phyloP scores from a whole-genome alignment of 2,888 invertebrate genomes.

The Xanthia icteritia region DNA sequence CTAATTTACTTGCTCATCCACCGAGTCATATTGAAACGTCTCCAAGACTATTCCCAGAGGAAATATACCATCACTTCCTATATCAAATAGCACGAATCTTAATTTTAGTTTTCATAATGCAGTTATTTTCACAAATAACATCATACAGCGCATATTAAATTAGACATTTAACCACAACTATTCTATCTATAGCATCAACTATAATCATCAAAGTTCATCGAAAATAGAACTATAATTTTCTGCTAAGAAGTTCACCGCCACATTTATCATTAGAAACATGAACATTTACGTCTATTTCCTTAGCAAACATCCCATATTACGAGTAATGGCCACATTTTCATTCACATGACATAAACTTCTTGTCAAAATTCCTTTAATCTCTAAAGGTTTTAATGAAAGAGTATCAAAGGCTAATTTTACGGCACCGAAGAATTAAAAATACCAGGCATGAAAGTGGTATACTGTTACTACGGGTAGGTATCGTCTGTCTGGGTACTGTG shows the following conservation, averaged over 20 bases:
- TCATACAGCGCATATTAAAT: background rate
- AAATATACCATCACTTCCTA: slow-evolving; percentile 2
- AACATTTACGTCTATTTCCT: slow-evolving; percentile 15
- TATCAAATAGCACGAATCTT: background rate
- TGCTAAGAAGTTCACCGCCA: background rate
- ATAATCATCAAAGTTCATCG: slow-evolving; percentile 32
- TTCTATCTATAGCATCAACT: slow-evolving; percentile 6
- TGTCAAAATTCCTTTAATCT: slow-evolving; percentile 38
- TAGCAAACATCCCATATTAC: background rate
- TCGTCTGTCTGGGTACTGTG: slow-evolving; percentile 50
- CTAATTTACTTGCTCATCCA: slow-evolving; percentile 15
- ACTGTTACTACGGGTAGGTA: slow-evolving; percentile 38
- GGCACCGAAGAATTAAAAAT: slow-evolving; percentile 59
- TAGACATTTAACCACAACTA: background rate
- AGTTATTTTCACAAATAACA: background rate
- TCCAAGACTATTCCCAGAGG: background rate
- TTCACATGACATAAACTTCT: slow-evolving; percentile 28
- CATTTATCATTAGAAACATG: background rate
- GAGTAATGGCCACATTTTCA: slow-evolving; percentile 8
- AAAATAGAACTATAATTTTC: slow-evolving; percentile 7
- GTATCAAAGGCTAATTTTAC: slow-evolving; percentile 60
- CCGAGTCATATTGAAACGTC: slow-evolving; percentile 17
- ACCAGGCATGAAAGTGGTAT: slow-evolving; percentile 27
- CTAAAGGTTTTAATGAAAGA: slow-evolving; percentile 20
- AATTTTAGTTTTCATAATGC: background rate